Evolutionary conservation across 2,797 vertebrate species (phyloP).

Genomic region (Parambassis ranga): DNA sequence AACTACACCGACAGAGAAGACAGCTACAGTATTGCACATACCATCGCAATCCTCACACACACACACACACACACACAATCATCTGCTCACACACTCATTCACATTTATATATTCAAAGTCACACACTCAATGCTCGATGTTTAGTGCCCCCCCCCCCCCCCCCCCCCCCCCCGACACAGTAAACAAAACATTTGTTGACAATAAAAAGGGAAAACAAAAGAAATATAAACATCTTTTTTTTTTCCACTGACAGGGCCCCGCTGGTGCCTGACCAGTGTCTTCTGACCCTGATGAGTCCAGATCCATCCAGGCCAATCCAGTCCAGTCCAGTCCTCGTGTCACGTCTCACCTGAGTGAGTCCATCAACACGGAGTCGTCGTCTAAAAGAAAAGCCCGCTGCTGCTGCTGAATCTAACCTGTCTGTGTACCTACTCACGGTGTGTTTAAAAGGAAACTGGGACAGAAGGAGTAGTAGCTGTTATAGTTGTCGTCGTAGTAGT

Average conservation of each 20-base stretch:
- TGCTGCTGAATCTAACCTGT: slow-evolving; percentile 26
- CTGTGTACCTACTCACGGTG: slow-evolving; percentile 50
- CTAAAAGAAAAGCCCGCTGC: background rate
- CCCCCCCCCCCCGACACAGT: slow-evolving; percentile 59
- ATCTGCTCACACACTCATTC: slow-evolving; percentile 21
- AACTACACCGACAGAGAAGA: slow-evolving; percentile 65
- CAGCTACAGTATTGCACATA: slow-evolving; percentile 72
- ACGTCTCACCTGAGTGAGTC: slow-evolving; percentile 61
- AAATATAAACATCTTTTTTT: slow-evolving; percentile 76
- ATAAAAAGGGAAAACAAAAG: slow-evolving; percentile 45
- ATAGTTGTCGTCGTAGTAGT: slow-evolving; percentile 16
- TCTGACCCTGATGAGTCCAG: slow-evolving; percentile 65
- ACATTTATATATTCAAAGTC: slow-evolving; percentile 46
- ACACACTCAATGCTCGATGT: slow-evolving; percentile 39
- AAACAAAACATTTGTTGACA: slow-evolving; percentile 71
- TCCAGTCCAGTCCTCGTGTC: slow-evolving; percentile 54
- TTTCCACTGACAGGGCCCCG: slow-evolving; percentile 46
- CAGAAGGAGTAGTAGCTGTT: slow-evolving; percentile 34
- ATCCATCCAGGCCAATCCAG: slow-evolving; percentile 55
- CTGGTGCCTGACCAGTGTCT: slow-evolving; percentile 60
- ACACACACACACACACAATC: slow-evolving; percentile 21
- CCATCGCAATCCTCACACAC: slow-evolving; percentile 47
- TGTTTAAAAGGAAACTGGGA: slow-evolving; percentile 39
- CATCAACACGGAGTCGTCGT: slow-evolving; percentile 30
- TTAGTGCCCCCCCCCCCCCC: slow-evolving; percentile 64